Conservation (phyloP, 2,113 vertebrate species). For the Ginglymostoma cirratum region DNA sequence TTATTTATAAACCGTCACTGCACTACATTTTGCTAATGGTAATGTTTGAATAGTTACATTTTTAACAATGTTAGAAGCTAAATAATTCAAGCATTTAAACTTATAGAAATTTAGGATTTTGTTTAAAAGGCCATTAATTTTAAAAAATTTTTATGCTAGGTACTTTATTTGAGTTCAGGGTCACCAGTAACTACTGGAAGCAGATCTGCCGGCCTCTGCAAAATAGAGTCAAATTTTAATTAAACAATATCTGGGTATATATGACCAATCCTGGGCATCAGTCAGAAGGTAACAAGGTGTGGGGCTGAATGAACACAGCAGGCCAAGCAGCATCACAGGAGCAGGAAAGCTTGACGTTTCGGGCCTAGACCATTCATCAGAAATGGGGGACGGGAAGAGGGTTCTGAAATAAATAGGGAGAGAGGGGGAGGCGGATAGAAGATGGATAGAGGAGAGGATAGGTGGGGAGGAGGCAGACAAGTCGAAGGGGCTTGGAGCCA, state of each 20-base stretch:
- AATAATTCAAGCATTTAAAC: background rate
- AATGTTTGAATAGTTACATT: background rate
- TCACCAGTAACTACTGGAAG: background rate
- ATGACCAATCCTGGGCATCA: background rate
- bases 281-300: no score
- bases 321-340: no score
- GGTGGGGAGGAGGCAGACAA: no score
- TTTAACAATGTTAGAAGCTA: background rate
- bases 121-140: background rate
- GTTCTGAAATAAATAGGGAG: no score
- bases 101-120: background rate
- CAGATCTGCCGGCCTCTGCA: background rate
- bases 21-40: background rate
- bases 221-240: background rate
- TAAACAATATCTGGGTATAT: background rate
- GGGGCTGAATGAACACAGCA: no score
- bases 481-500: no score
- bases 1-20: background rate
- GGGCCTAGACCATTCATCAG: no score
- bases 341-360: no score
- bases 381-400: no score
- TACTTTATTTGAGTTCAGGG: background rate
- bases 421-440: no score
- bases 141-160: background rate
- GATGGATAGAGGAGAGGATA: no score